phyloP scores from a whole-genome alignment of 1,140 invertebrate genomes.

The Tyrophagus putrescentiae region DNA sequence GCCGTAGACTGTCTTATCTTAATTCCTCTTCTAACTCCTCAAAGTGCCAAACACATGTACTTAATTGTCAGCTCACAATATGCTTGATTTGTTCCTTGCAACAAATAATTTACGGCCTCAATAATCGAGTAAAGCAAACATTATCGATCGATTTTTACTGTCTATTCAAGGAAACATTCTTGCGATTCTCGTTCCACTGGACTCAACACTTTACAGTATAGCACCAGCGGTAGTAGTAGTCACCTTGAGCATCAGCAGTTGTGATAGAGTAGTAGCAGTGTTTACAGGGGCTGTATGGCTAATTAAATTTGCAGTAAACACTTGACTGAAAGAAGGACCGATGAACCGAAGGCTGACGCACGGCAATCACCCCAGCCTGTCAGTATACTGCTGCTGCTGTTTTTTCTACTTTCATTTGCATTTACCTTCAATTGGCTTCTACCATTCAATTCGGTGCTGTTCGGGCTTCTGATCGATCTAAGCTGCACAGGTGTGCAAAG shows the following conservation, averaged over 20 bases:
- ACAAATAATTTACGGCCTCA: conserved; percentile 1
- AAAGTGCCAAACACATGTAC: conserved; percentile 18
- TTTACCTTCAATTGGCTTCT: conserved; percentile 2
- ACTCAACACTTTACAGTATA: too few relatives aligned
- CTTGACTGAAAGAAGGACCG: too few relatives aligned
- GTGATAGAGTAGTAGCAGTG: too few relatives aligned
- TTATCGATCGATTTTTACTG: neutral
- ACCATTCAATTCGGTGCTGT: too few relatives aligned
- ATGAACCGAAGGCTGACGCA: too few relatives aligned
- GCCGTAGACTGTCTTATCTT: conserved; percentile 3
- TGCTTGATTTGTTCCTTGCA: neutral
- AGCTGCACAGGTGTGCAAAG: conserved; percentile 6
- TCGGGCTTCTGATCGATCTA: neutral
- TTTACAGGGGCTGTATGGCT: too few relatives aligned
- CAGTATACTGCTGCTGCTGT: too few relatives aligned
- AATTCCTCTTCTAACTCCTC: neutral
- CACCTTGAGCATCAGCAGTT: too few relatives aligned
- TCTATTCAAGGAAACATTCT: neutral
- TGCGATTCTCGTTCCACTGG: neutral
- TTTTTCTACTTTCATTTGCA: conserved; percentile 5
- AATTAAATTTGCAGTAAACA: too few relatives aligned
- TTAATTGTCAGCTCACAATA: conserved; percentile 17
- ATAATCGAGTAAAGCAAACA: conserved; percentile 13
- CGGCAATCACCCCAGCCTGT: too few relatives aligned
- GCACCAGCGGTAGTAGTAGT: too few relatives aligned